phyloP scores from a whole-genome alignment of 2,797 vertebrate genomes.

The Bucorvus abyssinicus region DNA sequence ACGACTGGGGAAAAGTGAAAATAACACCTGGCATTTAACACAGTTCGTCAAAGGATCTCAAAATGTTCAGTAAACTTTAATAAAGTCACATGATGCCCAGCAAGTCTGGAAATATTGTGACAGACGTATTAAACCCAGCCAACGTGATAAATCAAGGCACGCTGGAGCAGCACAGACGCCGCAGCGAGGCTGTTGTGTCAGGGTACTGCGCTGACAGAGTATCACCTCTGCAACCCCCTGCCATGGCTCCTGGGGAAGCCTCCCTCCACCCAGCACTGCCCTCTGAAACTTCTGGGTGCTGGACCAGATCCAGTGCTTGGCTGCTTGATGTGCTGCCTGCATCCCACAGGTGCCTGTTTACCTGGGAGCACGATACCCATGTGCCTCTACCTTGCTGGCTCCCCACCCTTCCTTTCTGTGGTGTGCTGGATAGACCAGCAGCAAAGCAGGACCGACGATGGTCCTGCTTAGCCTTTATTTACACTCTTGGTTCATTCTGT shows the following conservation, averaged over 20 bases:
- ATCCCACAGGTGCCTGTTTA: accelerated
- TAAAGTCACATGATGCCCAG: not conserved
- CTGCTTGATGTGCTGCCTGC: not conserved
- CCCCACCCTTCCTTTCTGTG: not conserved
- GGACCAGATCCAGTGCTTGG: accelerated
- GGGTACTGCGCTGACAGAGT: accelerated
- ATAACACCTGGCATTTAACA: conserved; percentile 18
- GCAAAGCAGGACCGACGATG: not conserved
- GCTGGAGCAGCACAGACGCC: accelerated
- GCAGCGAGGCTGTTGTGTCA: not conserved
- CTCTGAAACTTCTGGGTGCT: not conserved
- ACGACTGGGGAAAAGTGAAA: not conserved
- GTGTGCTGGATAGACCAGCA: accelerated
- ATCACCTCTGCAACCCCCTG: not conserved
- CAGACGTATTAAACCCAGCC: not conserved
- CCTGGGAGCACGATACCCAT: accelerated
- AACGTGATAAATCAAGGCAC: not conserved
- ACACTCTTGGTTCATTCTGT: not conserved
- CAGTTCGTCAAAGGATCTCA: not conserved
- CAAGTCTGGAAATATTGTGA: conserved; percentile 8
- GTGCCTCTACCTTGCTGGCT: accelerated
- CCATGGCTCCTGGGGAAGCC: not conserved
- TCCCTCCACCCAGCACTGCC: not conserved
- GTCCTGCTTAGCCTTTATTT: not conserved
- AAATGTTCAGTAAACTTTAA: conserved; percentile 20